Evolutionary conservation across 2,797 vertebrate species (phyloP), one percentile per base, ranked within the genome.

Genomic region (Emys orbicularis): DNA sequence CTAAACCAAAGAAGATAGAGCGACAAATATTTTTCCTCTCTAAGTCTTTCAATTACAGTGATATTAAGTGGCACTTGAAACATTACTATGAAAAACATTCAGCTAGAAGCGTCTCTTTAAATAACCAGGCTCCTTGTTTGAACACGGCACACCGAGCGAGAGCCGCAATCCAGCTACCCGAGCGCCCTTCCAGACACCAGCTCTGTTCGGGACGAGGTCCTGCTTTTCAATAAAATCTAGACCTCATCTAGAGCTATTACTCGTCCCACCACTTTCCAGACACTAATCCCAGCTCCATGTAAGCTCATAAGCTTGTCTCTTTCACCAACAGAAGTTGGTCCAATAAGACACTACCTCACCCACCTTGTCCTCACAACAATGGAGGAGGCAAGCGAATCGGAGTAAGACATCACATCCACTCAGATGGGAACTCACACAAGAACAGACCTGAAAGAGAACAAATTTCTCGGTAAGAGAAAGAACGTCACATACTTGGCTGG

Each of bases 391-490:
- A 72, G 65, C 5, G 93, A 81, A 81, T 2, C 1, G 88, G 94
- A 92, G 74, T 1, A 0, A 76, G 29, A 5, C 79, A 65, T 5
- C 1, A 72, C 50, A 80, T 72, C 72, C 83, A 90, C 27, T 41
- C 1, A 1, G 88, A 25, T 90, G 10, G n/a, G 4, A 89, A 87
- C 91, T 91, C 93, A 93, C 89, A 85, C 52, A 50, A 0, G 23
- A 94, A 91, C 57, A 74, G 93, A 93, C 86, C 92, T 91, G 92
- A 95, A 91, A 34, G 13, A 77, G 41, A 77, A 29, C 0, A 88
- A 86, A 92, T 19, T 37, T 37, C n/a, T n/a, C 2, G 10, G 9
- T 15, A 80, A 72, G 9, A 81, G 76, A 92, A 81, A 44, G 59
- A 50, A 79, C 21, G 12, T 27, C 19, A 5, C 1, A 52, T 3